Evolutionary conservation across 37 sponge, comb jelly and placozoan genomes (phyloP), one percentile per base, ranked within the genome.

Genomic region (Diacarnus erythraeanus): DNA sequence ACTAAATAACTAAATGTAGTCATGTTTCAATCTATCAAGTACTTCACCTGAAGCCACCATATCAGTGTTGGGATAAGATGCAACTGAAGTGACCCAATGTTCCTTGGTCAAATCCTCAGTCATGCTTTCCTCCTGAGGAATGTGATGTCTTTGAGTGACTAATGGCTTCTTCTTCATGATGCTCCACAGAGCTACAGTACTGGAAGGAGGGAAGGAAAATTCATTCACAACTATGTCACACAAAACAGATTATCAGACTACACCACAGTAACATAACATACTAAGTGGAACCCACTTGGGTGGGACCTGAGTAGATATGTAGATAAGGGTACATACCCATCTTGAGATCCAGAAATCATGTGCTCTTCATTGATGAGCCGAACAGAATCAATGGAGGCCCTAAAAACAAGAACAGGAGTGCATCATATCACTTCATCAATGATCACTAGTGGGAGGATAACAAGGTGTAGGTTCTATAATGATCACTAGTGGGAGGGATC

Each of bases 271-370:
- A 47, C 51, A 15, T 47, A 12, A 47, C 51, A 47, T 47, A 47
- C 6, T 47, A 47, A 47, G 51, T 47, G 12, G 51, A n/a, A n/a
- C n/a, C n/a, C n/a, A n/a, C n/a, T n/a, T n/a, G n/a, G n/a, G n/a
- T n/a, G n/a, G n/a, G n/a, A n/a, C n/a, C n/a, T n/a, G n/a, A n/a
- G n/a, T n/a, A n/a, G n/a, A n/a, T n/a, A n/a, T n/a, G n/a, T n/a
- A n/a, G n/a, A n/a, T n/a, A n/a, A n/a, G n/a, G n/a, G n/a, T n/a
- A 73, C 89, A 66, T 69, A 92, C 96, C 96, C 96, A 76, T 95
- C 93, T 54, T 97, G 98, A 2, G 95, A 95, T 35, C 98, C 98
- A 29, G 93, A 74, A 1, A 97, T 69, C 67, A 94, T 90, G 74
- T 92, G 74, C 42, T 97, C 93, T 57, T 93, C 93, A 77, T 88